Evolutionary conservation across 2,888 invertebrate species (phyloP).

Genomic region (Lycaena phlaeas): DNA sequence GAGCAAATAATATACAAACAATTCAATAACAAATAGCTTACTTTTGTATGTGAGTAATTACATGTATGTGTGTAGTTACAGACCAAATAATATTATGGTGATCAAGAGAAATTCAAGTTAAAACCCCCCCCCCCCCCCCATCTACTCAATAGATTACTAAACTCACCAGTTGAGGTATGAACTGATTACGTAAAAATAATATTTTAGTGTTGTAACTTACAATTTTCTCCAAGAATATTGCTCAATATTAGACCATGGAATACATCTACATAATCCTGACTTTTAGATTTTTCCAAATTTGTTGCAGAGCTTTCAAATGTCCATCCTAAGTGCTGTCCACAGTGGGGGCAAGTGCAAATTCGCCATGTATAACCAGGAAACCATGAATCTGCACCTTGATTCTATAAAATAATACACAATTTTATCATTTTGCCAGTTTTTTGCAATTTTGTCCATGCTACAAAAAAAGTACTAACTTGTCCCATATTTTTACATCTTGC

Average conservation of each 20-base stretch:
- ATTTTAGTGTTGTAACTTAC: slow-evolving; percentile 51
- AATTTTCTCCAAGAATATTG: slow-evolving; percentile 63
- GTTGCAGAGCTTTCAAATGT: slow-evolving; percentile 60
- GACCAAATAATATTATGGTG: no score
- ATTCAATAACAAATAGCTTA: no score
- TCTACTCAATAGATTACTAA: no score
- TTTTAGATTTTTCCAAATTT: slow-evolving; percentile 26
- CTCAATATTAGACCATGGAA: slow-evolving; percentile 62
- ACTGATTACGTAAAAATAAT: no score
- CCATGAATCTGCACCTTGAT: slow-evolving; percentile 74
- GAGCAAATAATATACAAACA: no score
- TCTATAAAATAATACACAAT: slow-evolving; percentile 38
- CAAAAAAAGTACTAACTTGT: slow-evolving; percentile 41
- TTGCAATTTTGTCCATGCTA: not conserved
- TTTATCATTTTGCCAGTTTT: not conserved
- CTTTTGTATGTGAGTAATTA: no score
- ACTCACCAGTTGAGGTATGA: no score
- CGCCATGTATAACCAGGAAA: slow-evolving; percentile 78
- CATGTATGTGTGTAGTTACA: no score
- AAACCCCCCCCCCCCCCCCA: no score
- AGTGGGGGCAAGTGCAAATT: slow-evolving; percentile 74
- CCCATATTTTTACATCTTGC: slow-evolving; percentile 70
- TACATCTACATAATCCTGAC: slow-evolving; percentile 30
- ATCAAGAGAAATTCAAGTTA: no score
- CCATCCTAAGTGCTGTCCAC: slow-evolving; percentile 76